These are phyloP conservation scores for Phalacrocorax carbo DNA, from an alignment of 2,113 vertebrate genomes.

Conservation along the genomic window DNA sequence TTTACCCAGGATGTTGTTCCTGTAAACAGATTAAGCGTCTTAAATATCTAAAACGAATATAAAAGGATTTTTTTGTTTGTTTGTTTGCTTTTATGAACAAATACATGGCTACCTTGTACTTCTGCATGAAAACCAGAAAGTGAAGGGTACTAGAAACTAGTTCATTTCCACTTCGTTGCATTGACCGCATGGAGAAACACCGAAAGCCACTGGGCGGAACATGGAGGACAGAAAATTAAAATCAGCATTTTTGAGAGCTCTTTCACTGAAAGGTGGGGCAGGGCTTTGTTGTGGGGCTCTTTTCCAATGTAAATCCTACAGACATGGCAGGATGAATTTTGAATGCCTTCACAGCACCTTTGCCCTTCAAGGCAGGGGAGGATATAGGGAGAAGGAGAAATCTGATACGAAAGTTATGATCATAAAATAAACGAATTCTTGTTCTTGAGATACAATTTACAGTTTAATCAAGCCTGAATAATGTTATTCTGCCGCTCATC, in stretches of 20 bases:
- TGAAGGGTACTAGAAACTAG: not conserved
- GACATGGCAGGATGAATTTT: not conserved
- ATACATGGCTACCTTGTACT: not conserved
- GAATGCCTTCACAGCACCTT: not conserved
- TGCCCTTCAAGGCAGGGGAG: not conserved
- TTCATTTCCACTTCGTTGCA: accelerated
- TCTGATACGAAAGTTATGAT: not conserved
- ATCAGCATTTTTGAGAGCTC: not conserved
- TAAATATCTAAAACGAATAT: not conserved
- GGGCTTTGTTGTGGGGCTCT: not conserved
- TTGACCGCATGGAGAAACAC: not conserved
- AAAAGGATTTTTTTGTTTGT: not conserved
- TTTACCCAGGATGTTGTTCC: not conserved
- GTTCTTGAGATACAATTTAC: not conserved
- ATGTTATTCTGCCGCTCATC: not conserved
- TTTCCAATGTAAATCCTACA: not conserved
- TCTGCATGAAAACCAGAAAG: not conserved
- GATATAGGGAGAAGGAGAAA: not conserved
- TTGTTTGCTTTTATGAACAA: not conserved
- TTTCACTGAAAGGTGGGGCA: not conserved
- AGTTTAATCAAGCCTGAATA: not conserved
- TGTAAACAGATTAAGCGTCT: not conserved
- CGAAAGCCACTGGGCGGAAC: not conserved
- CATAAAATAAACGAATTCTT: not conserved
- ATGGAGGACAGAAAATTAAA: not conserved